A percentile compares a stretch with the other conserved stretches of the same genome.
These are phyloP conservation scores for Lordiphosa collinella DNA, from an alignment of 1,140 invertebrate genomes.

Conservation along the genomic window DNA sequence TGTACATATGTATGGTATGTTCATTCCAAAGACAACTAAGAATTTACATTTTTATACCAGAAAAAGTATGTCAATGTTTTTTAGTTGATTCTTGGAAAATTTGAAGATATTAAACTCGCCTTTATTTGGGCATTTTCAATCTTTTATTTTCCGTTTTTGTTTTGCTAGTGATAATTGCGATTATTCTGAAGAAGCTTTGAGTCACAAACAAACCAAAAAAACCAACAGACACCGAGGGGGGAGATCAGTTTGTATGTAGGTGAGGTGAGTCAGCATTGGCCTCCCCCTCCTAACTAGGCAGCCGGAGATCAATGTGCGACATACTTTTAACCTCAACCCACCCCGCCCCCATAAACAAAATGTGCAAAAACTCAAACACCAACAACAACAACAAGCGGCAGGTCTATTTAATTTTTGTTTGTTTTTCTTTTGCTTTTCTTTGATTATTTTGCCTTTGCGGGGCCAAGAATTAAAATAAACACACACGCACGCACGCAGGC, in stretches of 20 bases:
- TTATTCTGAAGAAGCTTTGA: slow-evolving; percentile 45
- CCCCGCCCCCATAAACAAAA: slow-evolving; percentile 13
- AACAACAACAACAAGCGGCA: slow-evolving; percentile 5
- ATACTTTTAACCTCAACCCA: slow-evolving; percentile 1
- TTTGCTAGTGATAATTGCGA: slow-evolving; percentile 37
- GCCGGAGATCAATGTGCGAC: slow-evolving; percentile 17
- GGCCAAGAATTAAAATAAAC: slow-evolving; percentile 13
- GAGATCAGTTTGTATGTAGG: not conserved
- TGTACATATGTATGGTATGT: no score
- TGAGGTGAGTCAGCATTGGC: slow-evolving; percentile 23
- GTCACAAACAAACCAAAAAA: slow-evolving; percentile 10
- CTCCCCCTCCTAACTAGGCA: not conserved
- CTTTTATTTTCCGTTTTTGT: slow-evolving; percentile 7
- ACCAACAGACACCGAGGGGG: not conserved
- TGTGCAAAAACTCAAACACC: not conserved
- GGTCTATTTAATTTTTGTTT: not conserved
- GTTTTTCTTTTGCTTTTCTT: slow-evolving; percentile 12
- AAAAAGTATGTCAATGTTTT: slow-evolving; percentile 4
- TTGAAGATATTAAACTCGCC: not conserved
- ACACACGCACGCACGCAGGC: slow-evolving; percentile 4
- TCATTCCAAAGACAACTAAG: no score
- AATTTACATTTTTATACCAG: no score
- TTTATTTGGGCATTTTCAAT: slow-evolving; percentile 8
- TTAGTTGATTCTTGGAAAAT: not conserved
- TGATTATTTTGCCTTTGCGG: slow-evolving; percentile 29